A percentile compares a stretch with the other conserved stretches of the same genome.
Evolutionary conservation across 2,888 invertebrate genomes (phyloP).

Genomic region (Bugula neritina): DNA sequence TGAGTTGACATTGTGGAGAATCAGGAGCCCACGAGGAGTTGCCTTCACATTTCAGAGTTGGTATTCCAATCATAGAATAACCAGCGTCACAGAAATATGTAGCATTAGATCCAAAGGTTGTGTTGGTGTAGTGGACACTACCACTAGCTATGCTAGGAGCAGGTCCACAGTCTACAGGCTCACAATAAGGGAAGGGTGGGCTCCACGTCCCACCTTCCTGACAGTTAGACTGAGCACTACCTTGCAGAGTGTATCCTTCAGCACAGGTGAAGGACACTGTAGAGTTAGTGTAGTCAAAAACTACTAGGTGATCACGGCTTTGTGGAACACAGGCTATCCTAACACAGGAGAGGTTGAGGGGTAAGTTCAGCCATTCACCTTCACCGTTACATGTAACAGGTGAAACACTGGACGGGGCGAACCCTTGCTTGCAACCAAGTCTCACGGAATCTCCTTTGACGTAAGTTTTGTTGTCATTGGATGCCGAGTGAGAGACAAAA

Average conservation of each 20-base stretch:
- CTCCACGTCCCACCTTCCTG: conserved; percentile 5
- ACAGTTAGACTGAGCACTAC: conserved; percentile 1
- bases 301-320: background rate
- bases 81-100: background rate
- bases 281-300: background rate
- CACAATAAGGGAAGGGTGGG: background rate
- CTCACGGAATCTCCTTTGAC: background rate
- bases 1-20: background rate
- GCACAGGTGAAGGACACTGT: background rate
- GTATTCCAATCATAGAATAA: background rate
- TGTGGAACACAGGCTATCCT: background rate
- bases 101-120: conserved; percentile 8
- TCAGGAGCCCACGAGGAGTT: background rate
- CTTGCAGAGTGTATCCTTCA: background rate
- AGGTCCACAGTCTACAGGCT: background rate
- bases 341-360: background rate
- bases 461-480: background rate
- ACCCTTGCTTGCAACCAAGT: background rate
- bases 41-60: background rate
- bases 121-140: background rate
- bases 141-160: background rate
- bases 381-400: background rate
- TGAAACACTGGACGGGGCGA: background rate
- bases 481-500: background rate
- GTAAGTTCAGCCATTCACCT: background rate